Percentiles rank a stretch among this genome's conserved stretches.
Evolutionary conservation across 2,888 invertebrate species (phyloP).

Genomic region (Lordiphosa fenestrarum): DNA sequence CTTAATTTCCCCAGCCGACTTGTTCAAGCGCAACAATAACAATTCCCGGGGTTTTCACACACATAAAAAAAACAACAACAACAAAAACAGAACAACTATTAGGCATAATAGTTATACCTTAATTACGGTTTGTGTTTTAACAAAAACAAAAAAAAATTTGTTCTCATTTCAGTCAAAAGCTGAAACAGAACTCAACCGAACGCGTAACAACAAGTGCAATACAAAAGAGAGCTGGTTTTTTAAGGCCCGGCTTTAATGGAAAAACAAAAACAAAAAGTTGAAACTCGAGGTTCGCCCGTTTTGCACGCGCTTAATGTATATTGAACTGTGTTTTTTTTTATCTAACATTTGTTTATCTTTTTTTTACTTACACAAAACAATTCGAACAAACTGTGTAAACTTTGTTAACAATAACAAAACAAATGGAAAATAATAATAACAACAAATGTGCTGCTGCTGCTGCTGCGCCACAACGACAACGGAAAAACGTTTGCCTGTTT

Average conservation of each 20-base stretch:
- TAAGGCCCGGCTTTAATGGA: conserved; percentile 30
- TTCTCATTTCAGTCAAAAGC: conserved; percentile 4
- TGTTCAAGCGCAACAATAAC: conserved; percentile 25
- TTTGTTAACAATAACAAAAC: conserved; percentile 9
- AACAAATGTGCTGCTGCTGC: conserved; percentile 1
- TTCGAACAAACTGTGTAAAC: conserved; percentile 1
- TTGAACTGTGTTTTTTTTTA: conserved; percentile 1
- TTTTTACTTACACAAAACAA: conserved; percentile 7
- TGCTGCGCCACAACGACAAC: not conserved
- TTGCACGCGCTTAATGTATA: conserved; percentile 13
- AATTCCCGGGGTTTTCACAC: conserved; percentile 27
- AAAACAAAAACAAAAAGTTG: conserved; percentile 52
- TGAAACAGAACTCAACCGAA: conserved; percentile 13
- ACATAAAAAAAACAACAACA: conserved; percentile 9
- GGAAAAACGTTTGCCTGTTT: conserved; percentile 1
- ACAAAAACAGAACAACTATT: conserved; percentile 7
- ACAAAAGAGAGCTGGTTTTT: conserved; percentile 38
- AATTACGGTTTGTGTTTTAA: conserved; percentile 25
- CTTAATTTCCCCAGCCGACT: not conserved
- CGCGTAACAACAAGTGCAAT: conserved; percentile 21
- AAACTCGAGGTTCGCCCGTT: conserved; percentile 42
- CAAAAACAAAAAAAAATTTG: too few relatives aligned
- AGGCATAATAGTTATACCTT: conserved; percentile 21
- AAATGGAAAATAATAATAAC: conserved; percentile 1
- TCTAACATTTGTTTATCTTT: not conserved